Evolutionary conservation across 2,888 invertebrate genomes (phyloP).

Genomic region (Latrodectus elegans): DNA sequence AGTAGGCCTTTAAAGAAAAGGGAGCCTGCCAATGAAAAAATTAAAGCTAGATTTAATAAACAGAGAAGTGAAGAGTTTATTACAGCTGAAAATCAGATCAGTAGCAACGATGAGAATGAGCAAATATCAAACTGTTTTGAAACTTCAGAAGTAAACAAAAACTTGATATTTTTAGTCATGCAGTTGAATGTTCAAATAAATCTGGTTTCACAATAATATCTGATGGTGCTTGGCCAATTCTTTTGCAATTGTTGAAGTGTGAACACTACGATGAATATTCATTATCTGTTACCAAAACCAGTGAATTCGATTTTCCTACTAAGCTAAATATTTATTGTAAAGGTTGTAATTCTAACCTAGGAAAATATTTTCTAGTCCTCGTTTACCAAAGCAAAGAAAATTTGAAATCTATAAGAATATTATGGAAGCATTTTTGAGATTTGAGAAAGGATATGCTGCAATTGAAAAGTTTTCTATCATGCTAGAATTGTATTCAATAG

Average conservation of each 20-base stretch:
- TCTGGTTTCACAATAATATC: background rate
- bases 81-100: background rate
- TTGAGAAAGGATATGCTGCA: background rate
- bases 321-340: background rate
- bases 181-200: background rate
- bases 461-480: background rate
- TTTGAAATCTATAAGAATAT: background rate
- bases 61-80: background rate
- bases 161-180: background rate
- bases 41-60: background rate
- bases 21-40: background rate
- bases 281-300: background rate
- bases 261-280: background rate
- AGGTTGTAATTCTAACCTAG: background rate
- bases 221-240: background rate
- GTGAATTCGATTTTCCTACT: background rate
- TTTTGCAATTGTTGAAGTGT: background rate
- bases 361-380: background rate
- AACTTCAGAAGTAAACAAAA: background rate
- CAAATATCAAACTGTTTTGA: background rate
- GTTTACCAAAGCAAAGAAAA: background rate
- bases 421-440: background rate
- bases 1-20: background rate
- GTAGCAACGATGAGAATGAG: background rate
- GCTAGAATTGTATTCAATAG: background rate